Conservation (phyloP, 2,888 invertebrate genomes). For the Suillia variegata region DNA sequence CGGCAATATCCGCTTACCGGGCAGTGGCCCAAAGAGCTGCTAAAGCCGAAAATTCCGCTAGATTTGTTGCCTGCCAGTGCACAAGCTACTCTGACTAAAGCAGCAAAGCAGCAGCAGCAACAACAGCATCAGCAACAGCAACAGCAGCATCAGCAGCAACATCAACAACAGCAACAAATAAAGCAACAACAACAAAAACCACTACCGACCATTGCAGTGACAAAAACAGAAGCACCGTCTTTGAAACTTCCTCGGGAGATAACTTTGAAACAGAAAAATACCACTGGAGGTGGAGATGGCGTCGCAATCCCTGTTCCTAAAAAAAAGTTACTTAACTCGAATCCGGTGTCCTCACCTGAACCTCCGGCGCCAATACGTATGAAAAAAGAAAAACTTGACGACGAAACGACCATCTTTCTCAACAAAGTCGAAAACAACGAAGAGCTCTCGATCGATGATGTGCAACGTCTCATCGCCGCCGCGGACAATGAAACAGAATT, state of each 20-base stretch:
- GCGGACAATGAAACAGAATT: slow-evolving; percentile 31
- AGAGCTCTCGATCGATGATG: slow-evolving; percentile 52
- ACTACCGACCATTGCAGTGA: neutral
- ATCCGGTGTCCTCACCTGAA: slow-evolving; percentile 28
- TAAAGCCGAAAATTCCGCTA: slow-evolving; percentile 59
- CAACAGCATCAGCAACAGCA: too few species aligned
- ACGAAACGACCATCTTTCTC: slow-evolving; percentile 26
- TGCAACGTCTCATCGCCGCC: slow-evolving; percentile 46
- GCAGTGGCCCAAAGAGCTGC: slow-evolving; percentile 64
- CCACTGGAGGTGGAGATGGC: neutral
- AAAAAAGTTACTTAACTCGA: slow-evolving; percentile 37
- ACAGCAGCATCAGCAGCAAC: too few species aligned
- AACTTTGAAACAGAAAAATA: too few species aligned
- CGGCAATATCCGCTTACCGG: slow-evolving; percentile 73
- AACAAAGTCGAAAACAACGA: slow-evolving; percentile 51
- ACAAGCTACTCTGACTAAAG: too few species aligned
- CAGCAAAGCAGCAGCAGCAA: slow-evolving; percentile 21
- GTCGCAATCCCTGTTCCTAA: neutral
- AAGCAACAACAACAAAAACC: slow-evolving; percentile 2
- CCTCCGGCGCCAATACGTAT: slow-evolving; percentile 30
- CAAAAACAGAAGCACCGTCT: neutral
- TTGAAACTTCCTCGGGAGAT: too few species aligned
- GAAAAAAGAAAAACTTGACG: slow-evolving; percentile 25
- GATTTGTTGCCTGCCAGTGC: too few species aligned
- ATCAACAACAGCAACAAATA: too few species aligned